Percentiles rank a stretch among this genome's conserved stretches.
phyloP scores from a whole-genome alignment of 1,140 invertebrate species.

The Trichonephila clavipes region DNA sequence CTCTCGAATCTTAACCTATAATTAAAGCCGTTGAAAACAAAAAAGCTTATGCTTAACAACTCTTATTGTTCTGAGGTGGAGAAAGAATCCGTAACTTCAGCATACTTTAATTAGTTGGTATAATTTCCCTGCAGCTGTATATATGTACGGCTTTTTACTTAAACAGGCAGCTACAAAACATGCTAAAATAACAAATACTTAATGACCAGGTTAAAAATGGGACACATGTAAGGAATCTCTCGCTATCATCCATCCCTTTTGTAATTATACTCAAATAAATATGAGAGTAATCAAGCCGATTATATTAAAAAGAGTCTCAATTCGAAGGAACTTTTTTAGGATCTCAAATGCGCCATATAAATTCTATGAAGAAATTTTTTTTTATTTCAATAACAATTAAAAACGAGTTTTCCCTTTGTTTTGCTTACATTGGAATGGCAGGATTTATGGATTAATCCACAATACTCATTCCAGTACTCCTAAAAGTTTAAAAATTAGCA shows the following conservation, averaged over 20 bases:
- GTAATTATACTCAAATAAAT: neutral
- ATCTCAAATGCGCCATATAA: too few species aligned
- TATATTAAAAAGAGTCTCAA: too few species aligned
- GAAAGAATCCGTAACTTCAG: neutral
- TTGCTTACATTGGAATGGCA: too few species aligned
- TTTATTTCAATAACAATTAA: too few species aligned
- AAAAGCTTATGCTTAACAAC: neutral
- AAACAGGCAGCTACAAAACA: neutral
- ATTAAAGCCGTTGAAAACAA: conserved; percentile 17
- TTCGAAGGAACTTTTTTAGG: too few species aligned
- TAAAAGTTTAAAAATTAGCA: too few species aligned
- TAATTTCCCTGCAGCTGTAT: neutral
- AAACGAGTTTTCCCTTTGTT: too few species aligned
- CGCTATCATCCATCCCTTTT: neutral
- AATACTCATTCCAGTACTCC: too few species aligned
- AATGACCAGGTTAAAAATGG: neutral
- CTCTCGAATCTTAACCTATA: neutral
- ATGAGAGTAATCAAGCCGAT: neutral
- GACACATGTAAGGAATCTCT: neutral
- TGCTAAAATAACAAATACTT: neutral
- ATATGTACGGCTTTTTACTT: neutral
- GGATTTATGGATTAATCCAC: too few species aligned
- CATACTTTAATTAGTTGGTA: neutral
- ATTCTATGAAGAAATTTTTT: too few species aligned
- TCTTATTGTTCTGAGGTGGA: neutral